Conservation (phyloP, 2,113 vertebrate species). For the Anseranas semipalmata region DNA sequence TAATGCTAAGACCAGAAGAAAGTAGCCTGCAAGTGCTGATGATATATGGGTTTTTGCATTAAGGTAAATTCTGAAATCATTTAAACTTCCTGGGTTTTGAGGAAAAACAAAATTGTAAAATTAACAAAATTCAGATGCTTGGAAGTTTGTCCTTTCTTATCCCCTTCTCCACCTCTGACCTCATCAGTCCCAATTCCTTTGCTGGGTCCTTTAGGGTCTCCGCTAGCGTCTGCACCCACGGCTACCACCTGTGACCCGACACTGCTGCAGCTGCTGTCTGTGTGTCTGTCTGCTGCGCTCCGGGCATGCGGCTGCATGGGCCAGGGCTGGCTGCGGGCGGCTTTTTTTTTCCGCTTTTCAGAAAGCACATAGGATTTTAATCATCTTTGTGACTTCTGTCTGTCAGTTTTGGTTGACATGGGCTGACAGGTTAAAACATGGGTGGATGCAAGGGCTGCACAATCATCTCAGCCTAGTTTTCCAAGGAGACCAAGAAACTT, state of each 20-base stretch:
- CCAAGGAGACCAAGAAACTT: background rate
- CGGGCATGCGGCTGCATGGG: background rate
- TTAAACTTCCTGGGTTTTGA: background rate
- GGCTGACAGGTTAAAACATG: background rate
- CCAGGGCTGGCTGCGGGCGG: background rate
- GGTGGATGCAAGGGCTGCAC: background rate
- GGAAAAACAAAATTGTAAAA: background rate
- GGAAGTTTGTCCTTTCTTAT: background rate
- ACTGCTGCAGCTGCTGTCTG: background rate
- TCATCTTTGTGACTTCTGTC: background rate
- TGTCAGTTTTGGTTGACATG: background rate
- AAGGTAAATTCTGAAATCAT: background rate
- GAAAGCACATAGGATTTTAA: background rate
- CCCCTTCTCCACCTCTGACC: background rate
- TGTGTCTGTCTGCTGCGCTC: background rate
- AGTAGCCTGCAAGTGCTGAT: background rate
- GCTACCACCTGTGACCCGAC: background rate
- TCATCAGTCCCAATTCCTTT: background rate
- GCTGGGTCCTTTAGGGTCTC: background rate
- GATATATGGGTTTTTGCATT: background rate
- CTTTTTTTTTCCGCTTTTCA: background rate
- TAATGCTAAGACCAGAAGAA: background rate
- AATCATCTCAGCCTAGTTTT: background rate
- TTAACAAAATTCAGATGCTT: background rate
- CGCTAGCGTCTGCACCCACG: fast-evolving